phyloP scores from a whole-genome alignment of 1,140 invertebrate genomes.

The Holotrichia oblita region DNA sequence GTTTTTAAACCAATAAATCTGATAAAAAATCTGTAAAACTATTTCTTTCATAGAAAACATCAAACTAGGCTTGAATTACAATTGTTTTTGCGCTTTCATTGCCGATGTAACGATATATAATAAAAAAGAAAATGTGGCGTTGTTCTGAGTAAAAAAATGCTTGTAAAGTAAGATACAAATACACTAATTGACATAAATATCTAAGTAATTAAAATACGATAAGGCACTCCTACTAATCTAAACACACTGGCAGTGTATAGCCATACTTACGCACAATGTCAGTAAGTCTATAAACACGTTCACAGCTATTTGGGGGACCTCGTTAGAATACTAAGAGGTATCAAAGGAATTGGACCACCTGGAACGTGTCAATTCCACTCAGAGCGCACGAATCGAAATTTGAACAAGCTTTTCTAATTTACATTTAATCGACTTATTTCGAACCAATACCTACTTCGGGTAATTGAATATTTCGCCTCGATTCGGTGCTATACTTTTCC shows the following conservation, averaged over 20 bases:
- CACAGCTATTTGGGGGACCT: constrained; percentile 11
- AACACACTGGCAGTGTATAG: not conserved
- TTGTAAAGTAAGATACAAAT: not conserved
- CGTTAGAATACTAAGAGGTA: constrained; percentile 20
- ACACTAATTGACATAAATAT: not conserved
- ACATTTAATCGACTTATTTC: constrained; percentile 18
- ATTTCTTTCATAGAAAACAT: too few relatives aligned
- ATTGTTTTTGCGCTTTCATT: too few relatives aligned
- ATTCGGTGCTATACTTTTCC: not conserved
- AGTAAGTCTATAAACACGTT: not conserved
- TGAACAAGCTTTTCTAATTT: not conserved
- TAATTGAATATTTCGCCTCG: constrained; percentile 5
- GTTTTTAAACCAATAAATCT: too few relatives aligned
- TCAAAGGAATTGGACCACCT: constrained; percentile 6
- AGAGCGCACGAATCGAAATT: constrained; percentile 19
- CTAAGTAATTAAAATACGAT: not conserved
- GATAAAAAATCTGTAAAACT: too few relatives aligned
- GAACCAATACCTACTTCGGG: not conserved
- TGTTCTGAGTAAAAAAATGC: not conserved
- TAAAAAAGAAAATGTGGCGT: too few relatives aligned
- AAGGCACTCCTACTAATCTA: not conserved
- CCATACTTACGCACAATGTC: not conserved
- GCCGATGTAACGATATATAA: too few relatives aligned
- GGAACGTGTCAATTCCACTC: constrained; percentile 12
- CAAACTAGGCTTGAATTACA: too few relatives aligned